Percentiles rank a stretch among this genome's conserved stretches.
Conservation (phyloP, 2,113 vertebrate species). For the Myotis davidii region DNA sequence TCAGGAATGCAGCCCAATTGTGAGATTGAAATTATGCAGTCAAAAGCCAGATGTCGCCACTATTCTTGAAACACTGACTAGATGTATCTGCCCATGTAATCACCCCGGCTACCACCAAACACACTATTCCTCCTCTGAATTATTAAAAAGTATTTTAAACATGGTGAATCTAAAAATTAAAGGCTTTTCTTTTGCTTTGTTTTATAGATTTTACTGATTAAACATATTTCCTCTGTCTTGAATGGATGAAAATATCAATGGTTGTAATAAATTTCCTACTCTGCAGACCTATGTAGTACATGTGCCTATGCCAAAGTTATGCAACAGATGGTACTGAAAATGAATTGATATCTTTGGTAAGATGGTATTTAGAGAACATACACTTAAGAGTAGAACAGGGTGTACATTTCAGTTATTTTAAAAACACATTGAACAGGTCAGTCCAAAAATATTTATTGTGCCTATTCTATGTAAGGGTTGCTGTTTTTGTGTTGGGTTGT, state of each 20-base stretch:
- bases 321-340: constrained; percentile 65
- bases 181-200: not conserved
- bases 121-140: constrained; percentile 12
- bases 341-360: constrained; percentile 60
- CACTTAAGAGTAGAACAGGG: constrained; percentile 29
- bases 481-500: not conserved
- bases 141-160: constrained; percentile 32
- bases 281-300: constrained; percentile 48
- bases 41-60: not conserved
- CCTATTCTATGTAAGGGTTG: not conserved
- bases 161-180: constrained; percentile 33
- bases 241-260: constrained; percentile 53
- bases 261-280: constrained; percentile 57
- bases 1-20: constrained; percentile 24
- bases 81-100: constrained; percentile 22
- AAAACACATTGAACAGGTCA: constrained; percentile 31
- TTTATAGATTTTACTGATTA: constrained; percentile 49
- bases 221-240: not conserved
- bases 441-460: not conserved
- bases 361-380: constrained; percentile 64
- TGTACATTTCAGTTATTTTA: constrained; percentile 59
- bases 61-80: not conserved
- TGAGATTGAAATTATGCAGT: not conserved
- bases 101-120: not conserved
- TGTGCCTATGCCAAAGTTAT: constrained; percentile 55